Evolutionary conservation across 2,797 vertebrate species (phyloP), one percentile per base, ranked within the genome.

Genomic region (Siniperca scherzeri): DNA sequence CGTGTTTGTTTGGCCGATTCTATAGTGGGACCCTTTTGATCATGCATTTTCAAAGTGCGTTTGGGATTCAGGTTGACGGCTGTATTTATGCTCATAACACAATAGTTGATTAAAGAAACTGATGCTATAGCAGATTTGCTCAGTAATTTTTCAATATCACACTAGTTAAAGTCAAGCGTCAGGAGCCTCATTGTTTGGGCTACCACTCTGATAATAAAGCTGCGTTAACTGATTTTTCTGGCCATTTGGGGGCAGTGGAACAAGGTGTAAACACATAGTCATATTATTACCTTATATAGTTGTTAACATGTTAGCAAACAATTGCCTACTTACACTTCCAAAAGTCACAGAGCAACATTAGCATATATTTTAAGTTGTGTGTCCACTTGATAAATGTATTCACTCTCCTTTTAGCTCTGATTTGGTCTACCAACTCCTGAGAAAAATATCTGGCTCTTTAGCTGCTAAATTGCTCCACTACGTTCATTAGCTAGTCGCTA

Each of bases 11-110:
- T 79, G 46, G 70, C 66, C 14, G 19, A 44, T 56, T 84, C 56
- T 70, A 68, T 78, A 72, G 85, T 56, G 22, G 36, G 27, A 81
- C 60, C 16, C 52, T 71, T 86, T 78, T 77, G 74, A 89, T 85
- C 81, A 25, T 13, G 62, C 17, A 16, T 52, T 80, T 64, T 76
- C 9, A 38, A 42, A 78, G 48, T 50, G 30, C 0, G 3, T 60
- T 62, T 44, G 48, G 21, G 72, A 81, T 55, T 40, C 17, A 12
- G 44, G 30, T 33, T 64, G 57, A 61, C 36, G 21, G 33, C 55
- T 68, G 55, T 10, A 52, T 57, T 74, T 56, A 40, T 8, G 50
- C 71, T 77, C 72, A 59, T n/a, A 77, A 69, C 36, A 64, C n/a
- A 69, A 2, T 25, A 27, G 30, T 3, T 56, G n/a, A 66, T 70